These are phyloP conservation scores for Meda fulgida DNA, from an alignment of 2,797 vertebrate species.

Conservation along the genomic window DNA sequence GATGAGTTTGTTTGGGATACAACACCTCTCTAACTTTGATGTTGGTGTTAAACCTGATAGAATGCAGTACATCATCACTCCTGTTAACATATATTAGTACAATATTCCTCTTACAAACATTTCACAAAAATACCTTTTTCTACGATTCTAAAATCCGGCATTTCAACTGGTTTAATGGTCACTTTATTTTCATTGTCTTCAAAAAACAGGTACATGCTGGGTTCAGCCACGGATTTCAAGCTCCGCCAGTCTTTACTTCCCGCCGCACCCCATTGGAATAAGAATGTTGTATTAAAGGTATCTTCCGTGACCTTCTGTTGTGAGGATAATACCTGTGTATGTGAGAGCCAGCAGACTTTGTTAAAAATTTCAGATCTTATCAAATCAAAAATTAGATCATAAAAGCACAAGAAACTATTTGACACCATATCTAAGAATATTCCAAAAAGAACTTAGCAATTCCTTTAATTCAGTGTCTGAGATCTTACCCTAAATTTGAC, in stretches of 20 bases:
- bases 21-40: too few species aligned
- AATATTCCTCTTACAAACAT: too few species aligned
- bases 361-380: background rate
- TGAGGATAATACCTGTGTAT: background rate
- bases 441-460: background rate
- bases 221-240: background rate
- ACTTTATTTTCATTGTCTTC: background rate
- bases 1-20: accelerated
- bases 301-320: accelerated
- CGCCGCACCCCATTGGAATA: background rate
- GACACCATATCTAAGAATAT: background rate
- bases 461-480: too few species aligned
- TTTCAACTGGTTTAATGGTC: background rate
- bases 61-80: too few species aligned
- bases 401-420: background rate
- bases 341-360: background rate
- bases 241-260: background rate
- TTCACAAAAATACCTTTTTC: too few species aligned
- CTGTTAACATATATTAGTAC: too few species aligned
- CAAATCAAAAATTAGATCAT: background rate
- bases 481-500: slow-evolving; percentile 4
- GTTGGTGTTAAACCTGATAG: too few species aligned
- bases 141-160: background rate
- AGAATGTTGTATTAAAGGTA: accelerated
- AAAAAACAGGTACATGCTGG: background rate